A percentile compares a stretch with the other conserved stretches of the same genome.
phyloP scores from a whole-genome alignment of 2,888 invertebrate species.

The Limnephilus marmoratus region DNA sequence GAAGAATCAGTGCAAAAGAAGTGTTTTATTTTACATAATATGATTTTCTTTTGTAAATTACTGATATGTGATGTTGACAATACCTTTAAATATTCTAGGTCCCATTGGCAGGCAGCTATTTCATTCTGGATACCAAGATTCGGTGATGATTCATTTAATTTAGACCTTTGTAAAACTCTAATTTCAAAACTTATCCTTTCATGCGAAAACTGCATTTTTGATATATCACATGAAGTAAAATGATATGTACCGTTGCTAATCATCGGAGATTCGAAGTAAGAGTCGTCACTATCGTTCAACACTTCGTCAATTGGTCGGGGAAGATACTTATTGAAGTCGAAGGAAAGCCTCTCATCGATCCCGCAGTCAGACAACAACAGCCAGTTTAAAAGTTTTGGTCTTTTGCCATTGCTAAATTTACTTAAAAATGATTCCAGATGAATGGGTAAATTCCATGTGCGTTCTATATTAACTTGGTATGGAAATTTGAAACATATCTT shows the following conservation, averaged over 20 bases:
- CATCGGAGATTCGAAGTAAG: background rate
- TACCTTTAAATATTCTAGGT: background rate
- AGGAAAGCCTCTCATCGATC: background rate
- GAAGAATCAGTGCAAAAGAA: no score
- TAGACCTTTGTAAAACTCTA: background rate
- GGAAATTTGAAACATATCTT: background rate
- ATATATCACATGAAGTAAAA: constrained; percentile 2
- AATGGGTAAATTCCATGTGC: background rate
- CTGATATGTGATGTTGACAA: background rate
- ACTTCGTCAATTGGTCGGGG: background rate
- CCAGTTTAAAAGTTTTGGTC: constrained; percentile 4
- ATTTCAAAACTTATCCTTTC: background rate
- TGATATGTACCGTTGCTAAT: background rate
- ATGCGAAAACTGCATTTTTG: background rate
- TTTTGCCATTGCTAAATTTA: background rate
- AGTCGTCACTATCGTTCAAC: background rate
- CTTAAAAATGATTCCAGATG: background rate
- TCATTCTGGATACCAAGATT: background rate
- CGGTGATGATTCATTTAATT: background rate
- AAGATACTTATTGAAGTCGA: background rate
- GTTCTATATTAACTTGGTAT: background rate
- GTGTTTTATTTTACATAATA: background rate
- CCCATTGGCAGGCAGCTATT: background rate
- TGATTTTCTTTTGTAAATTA: background rate
- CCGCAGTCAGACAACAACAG: background rate